Evolutionary conservation across 1,140 invertebrate species (phyloP).

Genomic region (Drosophila punjabiensis): DNA sequence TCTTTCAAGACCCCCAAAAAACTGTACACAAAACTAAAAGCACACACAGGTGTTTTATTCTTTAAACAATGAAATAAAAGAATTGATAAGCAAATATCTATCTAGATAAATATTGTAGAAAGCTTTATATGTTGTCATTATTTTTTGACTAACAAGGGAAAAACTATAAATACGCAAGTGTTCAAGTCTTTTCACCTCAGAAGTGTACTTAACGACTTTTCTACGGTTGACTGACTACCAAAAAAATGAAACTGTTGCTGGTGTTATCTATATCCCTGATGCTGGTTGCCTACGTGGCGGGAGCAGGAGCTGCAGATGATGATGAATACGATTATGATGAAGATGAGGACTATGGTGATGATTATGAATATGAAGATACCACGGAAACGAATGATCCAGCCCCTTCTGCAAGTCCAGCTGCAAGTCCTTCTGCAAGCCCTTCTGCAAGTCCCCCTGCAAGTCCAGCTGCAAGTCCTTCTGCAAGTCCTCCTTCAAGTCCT

Average conservation of each 20-base stretch:
- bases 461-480: neutral
- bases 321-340: neutral
- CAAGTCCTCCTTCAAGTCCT: neutral
- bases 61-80: conserved; percentile 6
- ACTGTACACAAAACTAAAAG: neutral
- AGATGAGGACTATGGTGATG: neutral
- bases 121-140: conserved; percentile 1
- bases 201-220: conserved; percentile 3
- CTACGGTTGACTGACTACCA: conserved; percentile 7
- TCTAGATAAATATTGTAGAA: conserved; percentile 3
- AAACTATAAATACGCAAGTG: conserved; percentile 32
- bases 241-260: conserved; percentile 19
- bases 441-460: neutral
- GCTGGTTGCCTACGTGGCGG: conserved; percentile 10
- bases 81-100: conserved; percentile 18
- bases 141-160: neutral
- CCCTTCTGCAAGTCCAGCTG: neutral
- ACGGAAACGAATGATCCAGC: too few relatives aligned
- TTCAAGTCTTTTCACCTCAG: conserved; percentile 7
- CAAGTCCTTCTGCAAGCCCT: neutral
- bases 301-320: neutral
- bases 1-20: neutral
- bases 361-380: neutral
- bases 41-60: conserved; percentile 32
- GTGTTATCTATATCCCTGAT: conserved; percentile 14